Base-by-base conservation (phyloP, 2,888 invertebrate species). In the Drosophila sordidapex region DNA sequence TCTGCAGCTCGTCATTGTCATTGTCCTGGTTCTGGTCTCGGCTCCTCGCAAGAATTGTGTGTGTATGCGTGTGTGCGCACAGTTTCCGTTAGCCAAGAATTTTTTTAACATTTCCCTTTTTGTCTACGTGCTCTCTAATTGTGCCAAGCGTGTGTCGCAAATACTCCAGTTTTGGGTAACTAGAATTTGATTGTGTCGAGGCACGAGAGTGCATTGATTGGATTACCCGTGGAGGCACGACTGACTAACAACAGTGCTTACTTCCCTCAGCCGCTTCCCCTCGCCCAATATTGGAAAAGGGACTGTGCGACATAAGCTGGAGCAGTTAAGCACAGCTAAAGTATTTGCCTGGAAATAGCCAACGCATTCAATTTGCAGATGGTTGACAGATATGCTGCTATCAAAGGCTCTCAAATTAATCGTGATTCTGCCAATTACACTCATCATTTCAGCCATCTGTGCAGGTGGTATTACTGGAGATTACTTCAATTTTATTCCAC, bases 101-200 rank as follows among this genome's bases (percentile, higher is more conserved):
- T 58, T 70, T 46, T 52, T 59, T 33, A 15, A 8, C 56, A 60
- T 73, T 69, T 76, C 54, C 35, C 56, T 64, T 69, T 66, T 62
- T 62, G 56, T 58, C 40, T 61, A 68, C 76, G 76, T 75, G 80
- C 73, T 76, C 63, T 81, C 77, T 76, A 81, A 81, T 69, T 79
- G 81, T 77, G 75, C 56, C 70, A 75, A 70, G 67, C 69, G 71
- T 71, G 52, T 65, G 54, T 63, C 49, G 76, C 66, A 69, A 69
- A 70, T 89, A 70, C 72, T 72, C 83, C 69, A 70, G 72, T 68
- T 72, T 65, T 27, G 18, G 76, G 89, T 86, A 84, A 84, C 89
- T 83, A 79, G 89, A 81, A 74, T 86, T 88, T 86, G 89, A 88
- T 88, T 84, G 89, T 86, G 89, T 62, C 59, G 67, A 72, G 81